Evolutionary conservation across 2,113 vertebrate genomes (phyloP), one percentile per base, ranked within the genome.

Genomic region (Holacanthus passer): DNA sequence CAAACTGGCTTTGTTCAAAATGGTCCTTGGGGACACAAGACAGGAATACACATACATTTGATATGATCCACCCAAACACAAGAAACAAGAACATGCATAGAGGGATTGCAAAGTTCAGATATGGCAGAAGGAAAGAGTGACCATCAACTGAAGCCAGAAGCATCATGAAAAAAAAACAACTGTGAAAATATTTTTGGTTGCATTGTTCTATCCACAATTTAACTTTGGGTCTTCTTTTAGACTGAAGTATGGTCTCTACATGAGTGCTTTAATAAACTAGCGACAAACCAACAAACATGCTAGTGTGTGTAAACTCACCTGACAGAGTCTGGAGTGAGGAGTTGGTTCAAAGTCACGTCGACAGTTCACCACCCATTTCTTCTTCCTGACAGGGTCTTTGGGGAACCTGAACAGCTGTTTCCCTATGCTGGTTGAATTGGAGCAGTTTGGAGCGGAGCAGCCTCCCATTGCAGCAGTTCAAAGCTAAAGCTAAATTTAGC

Each of bases 321-420:
- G 93, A 20, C 95, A 96, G 13, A 96, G 92, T 89, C 95, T 94
- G 82, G 95, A 96, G 81, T 95, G 95, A n/a, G 94, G 92, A 78
- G 95, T 96, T 24, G 95, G 95, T 12, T 94, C 91, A 78, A 95
- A 96, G 87, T 96, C 94, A 9, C 95, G 92, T 29, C 94, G 92
- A 77, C 94, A 95, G 89, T 96, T 96, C 35, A 95, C 81, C 37
- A 96, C 90, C 95, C 95, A 96, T 82, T 94, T 96, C 91, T 93
- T 95, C 91, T 94, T 95, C 0, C 95, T 89, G 16, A 90, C 63
- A 0, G 95, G 93, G 69, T 96, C 95, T 91, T 95, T 95, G 19
- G 95, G 95, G 77, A 96, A 96, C 19, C 95, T 89, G 20, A 95
- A 96, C 29, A 96, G 93, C 81, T 96, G 95, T 63, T 96, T 96